phyloP scores from a whole-genome alignment of 2,797 vertebrate species.

The Pantherophis alleghaniensis region DNA sequence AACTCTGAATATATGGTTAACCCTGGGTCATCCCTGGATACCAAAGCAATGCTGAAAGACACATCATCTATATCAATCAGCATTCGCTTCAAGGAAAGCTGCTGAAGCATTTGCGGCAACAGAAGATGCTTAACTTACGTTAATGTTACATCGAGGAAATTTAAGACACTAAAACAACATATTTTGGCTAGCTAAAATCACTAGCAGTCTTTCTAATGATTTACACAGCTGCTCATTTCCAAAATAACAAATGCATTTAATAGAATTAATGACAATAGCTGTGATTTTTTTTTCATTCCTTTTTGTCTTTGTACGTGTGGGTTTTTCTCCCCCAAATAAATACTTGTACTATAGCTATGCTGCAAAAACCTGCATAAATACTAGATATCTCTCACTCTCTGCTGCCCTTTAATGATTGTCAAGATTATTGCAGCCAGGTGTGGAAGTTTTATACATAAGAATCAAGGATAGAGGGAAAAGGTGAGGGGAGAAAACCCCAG shows the following conservation, averaged over 20 bases:
- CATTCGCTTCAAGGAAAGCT: constrained; percentile 12
- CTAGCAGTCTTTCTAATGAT: constrained; percentile 75
- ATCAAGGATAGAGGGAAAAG: not conserved
- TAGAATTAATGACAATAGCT: constrained; percentile 54
- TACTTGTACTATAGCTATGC: not conserved
- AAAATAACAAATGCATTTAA: constrained; percentile 67
- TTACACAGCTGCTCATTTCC: constrained; percentile 75
- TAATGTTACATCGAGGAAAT: constrained; percentile 55
- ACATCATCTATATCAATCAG: constrained; percentile 28
- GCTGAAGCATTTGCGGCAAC: constrained; percentile 18
- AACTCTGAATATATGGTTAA: constrained; percentile 23
- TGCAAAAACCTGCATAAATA: not conserved
- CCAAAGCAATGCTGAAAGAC: constrained; percentile 23
- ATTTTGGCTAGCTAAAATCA: constrained; percentile 68
- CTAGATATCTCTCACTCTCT: not conserved
- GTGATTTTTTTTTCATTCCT: not conserved
- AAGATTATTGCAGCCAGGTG: not conserved
- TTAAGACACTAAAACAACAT: constrained; percentile 57
- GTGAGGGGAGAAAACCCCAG: not conserved
- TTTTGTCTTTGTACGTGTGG: not conserved
- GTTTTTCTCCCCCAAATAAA: not conserved
- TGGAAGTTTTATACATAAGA: not conserved
- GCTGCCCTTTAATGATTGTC: not conserved
- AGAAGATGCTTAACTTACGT: constrained; percentile 38
- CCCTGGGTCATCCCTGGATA: not conserved